These are phyloP conservation scores for Poecilia latipinna DNA, from an alignment of 2,113 vertebrate species.

Conservation along the genomic window DNA sequence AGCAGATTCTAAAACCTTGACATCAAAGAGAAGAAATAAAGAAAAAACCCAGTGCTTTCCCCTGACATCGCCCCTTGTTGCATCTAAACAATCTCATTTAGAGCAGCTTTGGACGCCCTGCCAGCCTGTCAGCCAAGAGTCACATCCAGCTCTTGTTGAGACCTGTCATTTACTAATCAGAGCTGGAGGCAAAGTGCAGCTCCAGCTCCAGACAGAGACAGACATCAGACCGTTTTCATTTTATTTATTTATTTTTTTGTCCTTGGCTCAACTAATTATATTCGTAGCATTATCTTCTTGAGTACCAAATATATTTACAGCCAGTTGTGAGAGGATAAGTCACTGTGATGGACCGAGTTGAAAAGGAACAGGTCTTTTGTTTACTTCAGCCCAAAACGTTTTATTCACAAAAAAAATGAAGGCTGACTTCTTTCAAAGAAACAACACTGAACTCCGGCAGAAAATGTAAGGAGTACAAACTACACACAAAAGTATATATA, in stretches of 20 bases:
- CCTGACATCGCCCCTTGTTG: slow-evolving; percentile 51
- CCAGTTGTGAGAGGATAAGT: slow-evolving; percentile 25
- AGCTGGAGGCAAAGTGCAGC: slow-evolving; percentile 45
- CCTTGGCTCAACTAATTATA: slow-evolving; percentile 34
- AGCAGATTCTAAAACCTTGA: slow-evolving; percentile 29
- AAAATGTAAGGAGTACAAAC: no score
- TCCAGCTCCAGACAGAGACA: slow-evolving; percentile 22
- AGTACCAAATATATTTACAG: slow-evolving; percentile 30
- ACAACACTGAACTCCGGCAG: no score
- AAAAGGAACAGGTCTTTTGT: no score
- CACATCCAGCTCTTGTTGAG: slow-evolving; percentile 50
- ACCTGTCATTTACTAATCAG: slow-evolving; percentile 65
- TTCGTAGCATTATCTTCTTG: slow-evolving; percentile 26
- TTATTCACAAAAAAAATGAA: no score
- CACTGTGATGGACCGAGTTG: neutral
- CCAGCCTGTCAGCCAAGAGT: slow-evolving; percentile 58
- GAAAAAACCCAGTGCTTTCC: slow-evolving; percentile 14
- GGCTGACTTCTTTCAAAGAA: no score
- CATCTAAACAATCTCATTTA: slow-evolving; percentile 54
- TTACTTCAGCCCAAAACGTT: no score
- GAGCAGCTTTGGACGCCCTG: slow-evolving; percentile 51
- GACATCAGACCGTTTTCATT: slow-evolving; percentile 21
- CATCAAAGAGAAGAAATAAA: slow-evolving; percentile 17
- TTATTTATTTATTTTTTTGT: slow-evolving; percentile 1
- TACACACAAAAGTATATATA: no score